Evolutionary conservation across 2,113 vertebrate genomes (phyloP).

Genomic region (Ptychochromis oligacanthus): DNA sequence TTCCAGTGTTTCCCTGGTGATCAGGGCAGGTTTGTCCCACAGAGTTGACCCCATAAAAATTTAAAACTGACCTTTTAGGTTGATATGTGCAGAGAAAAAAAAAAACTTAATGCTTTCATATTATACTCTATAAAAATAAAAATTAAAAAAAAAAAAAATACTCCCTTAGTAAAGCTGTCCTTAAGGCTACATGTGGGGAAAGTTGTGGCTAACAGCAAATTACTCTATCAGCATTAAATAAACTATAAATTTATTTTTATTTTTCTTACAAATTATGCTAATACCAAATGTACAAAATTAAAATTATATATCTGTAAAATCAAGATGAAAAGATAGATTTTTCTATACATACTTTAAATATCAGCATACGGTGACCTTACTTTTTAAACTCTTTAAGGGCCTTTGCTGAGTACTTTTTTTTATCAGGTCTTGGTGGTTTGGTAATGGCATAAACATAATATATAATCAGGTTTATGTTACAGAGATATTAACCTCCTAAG

Average conservation of each 20-base stretch:
- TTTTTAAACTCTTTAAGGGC: background rate
- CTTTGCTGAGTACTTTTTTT: background rate
- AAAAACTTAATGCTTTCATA: background rate
- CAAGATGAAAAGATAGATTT: background rate
- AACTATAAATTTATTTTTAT: background rate
- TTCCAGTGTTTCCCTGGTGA: constrained; percentile 25
- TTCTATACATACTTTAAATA: background rate
- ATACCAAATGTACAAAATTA: background rate
- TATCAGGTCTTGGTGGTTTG: background rate
- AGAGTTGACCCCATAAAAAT: background rate
- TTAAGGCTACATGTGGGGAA: too few species aligned
- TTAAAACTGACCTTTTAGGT: background rate
- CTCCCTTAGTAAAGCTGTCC: too few species aligned
- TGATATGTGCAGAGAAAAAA: background rate
- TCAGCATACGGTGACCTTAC: background rate
- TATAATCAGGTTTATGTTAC: background rate
- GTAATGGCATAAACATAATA: background rate
- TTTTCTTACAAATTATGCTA: background rate
- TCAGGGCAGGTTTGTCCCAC: background rate
- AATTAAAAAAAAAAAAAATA: background rate
- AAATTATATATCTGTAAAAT: background rate
- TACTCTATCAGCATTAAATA: too few species aligned
- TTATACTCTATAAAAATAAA: background rate
- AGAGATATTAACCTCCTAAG: too few species aligned
- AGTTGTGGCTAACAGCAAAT: too few species aligned